Base-by-base conservation (phyloP, 2,797 vertebrate genomes). In the Protonibea diacanthus region DNA sequence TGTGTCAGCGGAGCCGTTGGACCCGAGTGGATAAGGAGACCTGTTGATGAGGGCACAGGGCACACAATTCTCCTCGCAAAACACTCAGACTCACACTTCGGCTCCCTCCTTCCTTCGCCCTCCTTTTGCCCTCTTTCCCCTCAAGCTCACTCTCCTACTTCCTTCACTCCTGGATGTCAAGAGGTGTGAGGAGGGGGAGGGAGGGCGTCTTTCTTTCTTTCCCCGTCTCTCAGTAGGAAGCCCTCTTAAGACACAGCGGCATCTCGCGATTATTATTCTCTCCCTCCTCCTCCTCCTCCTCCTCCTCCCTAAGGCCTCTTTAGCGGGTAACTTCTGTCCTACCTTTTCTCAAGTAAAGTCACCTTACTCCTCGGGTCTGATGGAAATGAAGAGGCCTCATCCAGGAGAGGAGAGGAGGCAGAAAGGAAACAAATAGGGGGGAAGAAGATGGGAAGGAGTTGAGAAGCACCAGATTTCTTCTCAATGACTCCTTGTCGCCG, bases 261-360 rank as follows among this genome's bases (percentile, higher is more conserved):
- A 63, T 81, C 67, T 84, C 80, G 53, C 70, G 45, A 90, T 93
- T 92, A 91, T 93, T 89, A 91, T 91, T 90, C 88, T 74, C 64
- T 64, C 65, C 81, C 45, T 85, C 75, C 64, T 71, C 75, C 62
- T 71, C 70, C 74, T 91, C 81, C 45, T 85, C 75, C 64, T 71
- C 75, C 62, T 71, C 70, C 74, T 91, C 89, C 84, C 90, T 3
- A n/a, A 87, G 88, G 92, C 84, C 91, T 89, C 87, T 90, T 94
- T 93, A 92, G 83, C 49, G 8, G 64, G 48, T 20, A 21, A 81
- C 71, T 86, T 89, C 83, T 79, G 49, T 61, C 83, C 56, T 44
- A 44, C 61, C 77, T 68, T 70, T 81, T 68, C 74, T 85, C 74
- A n/a, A 85, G 81, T 86, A 77, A 85, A 92, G 89, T 86, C 89